A percentile compares a stretch with the other conserved stretches of the same genome.
phyloP scores from a whole-genome alignment of 2,797 vertebrate species.

The Myotis planiceps region DNA sequence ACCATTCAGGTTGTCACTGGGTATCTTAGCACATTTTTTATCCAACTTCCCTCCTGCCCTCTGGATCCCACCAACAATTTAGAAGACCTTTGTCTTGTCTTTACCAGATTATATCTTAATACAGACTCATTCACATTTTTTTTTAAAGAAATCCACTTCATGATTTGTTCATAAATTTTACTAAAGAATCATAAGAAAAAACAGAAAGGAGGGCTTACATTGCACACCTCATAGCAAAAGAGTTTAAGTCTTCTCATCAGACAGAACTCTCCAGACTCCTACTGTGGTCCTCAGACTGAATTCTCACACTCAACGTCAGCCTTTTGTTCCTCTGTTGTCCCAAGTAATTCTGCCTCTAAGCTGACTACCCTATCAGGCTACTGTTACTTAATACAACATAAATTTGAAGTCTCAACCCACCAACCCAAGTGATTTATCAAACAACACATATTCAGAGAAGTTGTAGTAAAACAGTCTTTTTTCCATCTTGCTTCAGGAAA shows the following conservation, averaged over 20 bases:
- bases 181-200: not conserved
- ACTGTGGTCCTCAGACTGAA: not conserved
- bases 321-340: not conserved
- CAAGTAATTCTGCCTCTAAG: slow-evolving; percentile 4
- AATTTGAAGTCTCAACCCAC: not conserved
- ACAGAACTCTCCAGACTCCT: not conserved
- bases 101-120: not conserved
- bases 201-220: not conserved
- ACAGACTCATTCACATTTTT: not conserved
- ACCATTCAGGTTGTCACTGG: not conserved
- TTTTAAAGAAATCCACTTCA: not conserved
- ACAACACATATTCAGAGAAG: not conserved
- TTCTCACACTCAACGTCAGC: not conserved
- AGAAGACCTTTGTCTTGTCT: not conserved
- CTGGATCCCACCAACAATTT: not conserved
- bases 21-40: not conserved
- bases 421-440: not conserved
- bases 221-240: not conserved
- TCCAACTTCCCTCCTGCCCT: not conserved
- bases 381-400: not conserved
- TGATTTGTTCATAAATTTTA: not conserved
- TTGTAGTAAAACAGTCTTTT: not conserved
- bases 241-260: not conserved
- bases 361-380: not conserved
- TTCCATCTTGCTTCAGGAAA: slow-evolving; percentile 1